Evolutionary conservation across 2,113 vertebrate genomes (phyloP).

Genomic region (Melospiza melodia): DNA sequence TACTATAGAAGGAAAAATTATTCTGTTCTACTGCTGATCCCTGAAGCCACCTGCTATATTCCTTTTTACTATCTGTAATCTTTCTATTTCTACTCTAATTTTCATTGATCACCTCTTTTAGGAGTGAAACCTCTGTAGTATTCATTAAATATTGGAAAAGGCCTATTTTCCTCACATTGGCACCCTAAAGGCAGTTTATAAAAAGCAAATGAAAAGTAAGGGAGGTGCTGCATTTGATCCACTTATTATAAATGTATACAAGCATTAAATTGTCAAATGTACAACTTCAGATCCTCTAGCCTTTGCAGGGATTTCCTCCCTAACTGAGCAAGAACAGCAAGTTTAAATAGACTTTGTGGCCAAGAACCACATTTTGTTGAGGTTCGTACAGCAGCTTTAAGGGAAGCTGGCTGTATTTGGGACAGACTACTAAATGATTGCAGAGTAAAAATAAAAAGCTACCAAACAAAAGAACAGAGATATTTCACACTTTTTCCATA

Average conservation of each 20-base stretch:
- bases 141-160: slow-evolving; percentile 6
- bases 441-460: slow-evolving; percentile 7
- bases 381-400: neutral
- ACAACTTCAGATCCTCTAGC: slow-evolving; percentile 3
- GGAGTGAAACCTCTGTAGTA: neutral
- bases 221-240: neutral
- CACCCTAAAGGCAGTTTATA: neutral
- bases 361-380: neutral
- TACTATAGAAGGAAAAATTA: neutral
- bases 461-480: slow-evolving; percentile 2
- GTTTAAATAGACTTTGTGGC: neutral
- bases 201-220: slow-evolving; percentile 11
- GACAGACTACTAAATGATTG: neutral
- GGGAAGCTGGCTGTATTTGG: neutral
- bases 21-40: neutral
- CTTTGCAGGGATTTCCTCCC: neutral
- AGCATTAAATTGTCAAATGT: neutral
- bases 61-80: neutral
- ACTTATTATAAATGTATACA: slow-evolving; percentile 11
- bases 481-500: neutral
- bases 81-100: neutral
- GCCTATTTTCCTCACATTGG: neutral
- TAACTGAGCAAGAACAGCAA: neutral
- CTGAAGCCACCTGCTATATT: neutral
- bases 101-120: slow-evolving; percentile 14